Evolutionary conservation across 2,888 invertebrate genomes (phyloP), one percentile per base, ranked within the genome.

Genomic region (Macroteleia sp.): DNA sequence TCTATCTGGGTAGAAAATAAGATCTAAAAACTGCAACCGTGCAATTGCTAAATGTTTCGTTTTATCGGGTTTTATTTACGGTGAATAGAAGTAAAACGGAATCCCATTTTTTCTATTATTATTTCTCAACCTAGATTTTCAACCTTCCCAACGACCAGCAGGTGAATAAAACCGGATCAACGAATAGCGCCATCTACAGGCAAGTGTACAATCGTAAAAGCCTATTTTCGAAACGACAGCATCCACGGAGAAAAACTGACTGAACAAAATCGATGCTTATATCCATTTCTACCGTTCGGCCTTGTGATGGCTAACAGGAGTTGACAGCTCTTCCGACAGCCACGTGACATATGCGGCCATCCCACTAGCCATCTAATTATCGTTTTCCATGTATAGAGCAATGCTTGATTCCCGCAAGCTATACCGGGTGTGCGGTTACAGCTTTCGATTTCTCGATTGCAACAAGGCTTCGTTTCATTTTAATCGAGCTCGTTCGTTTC

Each of bases 241-340:
- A 30, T 20, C 42, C 52, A 42, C 25, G 42, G 25, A 28, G 1
- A 12, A 16, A 12, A 10, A 28, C 39, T 39, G 30, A 52, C 12
- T 10, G 36, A 54, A 34, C 20, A 61, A 76, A 62, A 70, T 69
- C 66, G 66, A 77, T 64, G 61, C 56, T 77, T 71, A 66, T 66
- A 66, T 66, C 76, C 59, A 71, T 77, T 71, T 71, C 59, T 71
- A 34, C 9, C 41, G 17, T 67, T 57, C 62, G 59, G 59, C 36
- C 66, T 59, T 28, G 57, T 64, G 64, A 76, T 73, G 57, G 81
- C 80, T 83, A 86, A 86, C 87, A 83, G 86, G 82, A 83, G 83
- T 84, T 90, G 90, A 91, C 90, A 90, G 89, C 85, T 88, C 85
- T 84, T 84, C 83, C 89, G 90, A 89, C 89, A 89, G 88, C 86